Evolutionary conservation across 2,888 invertebrate species (phyloP).

Genomic region (Polyommatus icarus): DNA sequence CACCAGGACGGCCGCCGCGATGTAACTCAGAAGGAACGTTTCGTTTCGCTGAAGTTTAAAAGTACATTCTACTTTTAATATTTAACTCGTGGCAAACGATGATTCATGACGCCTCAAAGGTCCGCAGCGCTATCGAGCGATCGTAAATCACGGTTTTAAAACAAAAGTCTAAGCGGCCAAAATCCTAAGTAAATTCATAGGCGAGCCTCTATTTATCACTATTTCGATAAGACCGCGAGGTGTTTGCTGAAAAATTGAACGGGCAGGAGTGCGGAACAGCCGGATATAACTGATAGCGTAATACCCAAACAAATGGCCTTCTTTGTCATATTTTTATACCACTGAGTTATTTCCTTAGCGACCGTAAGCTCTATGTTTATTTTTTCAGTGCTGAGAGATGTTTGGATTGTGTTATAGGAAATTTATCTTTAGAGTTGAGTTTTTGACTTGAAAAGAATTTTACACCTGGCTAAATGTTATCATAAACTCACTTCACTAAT

Average conservation of each 20-base stretch:
- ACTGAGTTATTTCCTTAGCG: conserved; percentile 61
- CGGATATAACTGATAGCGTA: conserved; percentile 65
- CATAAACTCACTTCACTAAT: not conserved
- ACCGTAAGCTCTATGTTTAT: conserved; percentile 18
- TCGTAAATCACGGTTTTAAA: conserved; percentile 5
- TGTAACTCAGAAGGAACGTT: not conserved
- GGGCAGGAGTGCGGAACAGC: conserved; percentile 48
- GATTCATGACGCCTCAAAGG: not conserved
- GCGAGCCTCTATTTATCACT: conserved; percentile 52
- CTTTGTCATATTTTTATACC: conserved; percentile 65
- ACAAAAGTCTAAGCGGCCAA: not conserved
- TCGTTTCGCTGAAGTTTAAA: not conserved
- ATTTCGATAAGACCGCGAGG: conserved; percentile 50
- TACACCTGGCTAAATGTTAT: not conserved
- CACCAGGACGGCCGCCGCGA: not conserved
- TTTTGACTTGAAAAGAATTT: not conserved
- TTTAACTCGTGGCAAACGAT: not conserved
- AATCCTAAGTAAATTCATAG: not conserved
- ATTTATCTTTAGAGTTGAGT: not conserved
- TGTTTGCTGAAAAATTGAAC: conserved; percentile 57
- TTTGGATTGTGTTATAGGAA: not conserved
- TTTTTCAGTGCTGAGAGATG: not conserved
- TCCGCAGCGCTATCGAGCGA: not conserved
- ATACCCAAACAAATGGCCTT: conserved; percentile 73
- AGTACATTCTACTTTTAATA: conserved; percentile 1